Evolutionary conservation across 2,888 invertebrate genomes (phyloP).

Genomic region (Diplolepis rosae): DNA sequence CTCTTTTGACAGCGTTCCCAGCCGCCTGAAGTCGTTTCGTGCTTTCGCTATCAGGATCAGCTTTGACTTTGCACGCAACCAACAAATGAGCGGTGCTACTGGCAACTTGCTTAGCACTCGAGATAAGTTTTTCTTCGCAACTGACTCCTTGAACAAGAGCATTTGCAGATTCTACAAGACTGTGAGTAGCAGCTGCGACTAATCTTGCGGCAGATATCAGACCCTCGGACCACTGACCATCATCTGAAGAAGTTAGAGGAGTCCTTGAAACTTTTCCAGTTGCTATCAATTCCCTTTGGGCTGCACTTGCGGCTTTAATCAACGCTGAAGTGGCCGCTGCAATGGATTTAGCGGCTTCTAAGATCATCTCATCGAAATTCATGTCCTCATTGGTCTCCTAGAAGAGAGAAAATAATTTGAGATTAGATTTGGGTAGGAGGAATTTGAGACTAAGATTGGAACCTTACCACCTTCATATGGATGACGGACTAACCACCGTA

Average conservation of each 20-base stretch:
- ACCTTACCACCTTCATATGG: constrained; percentile 24
- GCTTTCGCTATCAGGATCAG: constrained; percentile 95
- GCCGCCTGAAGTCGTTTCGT: constrained; percentile 94
- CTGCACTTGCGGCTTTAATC: constrained; percentile 96
- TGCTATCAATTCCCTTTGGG: constrained; percentile 95
- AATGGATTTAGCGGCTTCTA: constrained; percentile 98
- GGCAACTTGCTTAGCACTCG: constrained; percentile 97
- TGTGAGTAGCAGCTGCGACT: constrained; percentile 98
- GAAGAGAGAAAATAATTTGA: constrained; percentile 55
- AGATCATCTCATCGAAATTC: constrained; percentile 99
- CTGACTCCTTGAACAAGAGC: constrained; percentile 94
- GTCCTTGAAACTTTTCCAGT: constrained; percentile 90
- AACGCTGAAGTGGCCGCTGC: constrained; percentile 97
- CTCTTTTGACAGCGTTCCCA: constrained; percentile 96
- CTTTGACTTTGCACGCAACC: constrained; percentile 99
- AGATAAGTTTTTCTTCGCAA: constrained; percentile 96
- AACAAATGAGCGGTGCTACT: constrained; percentile 97
- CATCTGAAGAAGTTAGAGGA: constrained; percentile 90
- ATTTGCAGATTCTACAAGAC: constrained; percentile 97
- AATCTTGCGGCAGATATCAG: constrained; percentile 95
- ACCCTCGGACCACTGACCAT: constrained; percentile 99
- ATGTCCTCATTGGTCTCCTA: constrained; percentile 94
- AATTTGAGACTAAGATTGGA: not conserved
- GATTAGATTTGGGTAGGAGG: not conserved
- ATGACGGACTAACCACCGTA: constrained; percentile 78